Evolutionary conservation across 2,113 vertebrate species (phyloP), one percentile per base, ranked within the genome.

Genomic region (Pelodiscus sinensis): DNA sequence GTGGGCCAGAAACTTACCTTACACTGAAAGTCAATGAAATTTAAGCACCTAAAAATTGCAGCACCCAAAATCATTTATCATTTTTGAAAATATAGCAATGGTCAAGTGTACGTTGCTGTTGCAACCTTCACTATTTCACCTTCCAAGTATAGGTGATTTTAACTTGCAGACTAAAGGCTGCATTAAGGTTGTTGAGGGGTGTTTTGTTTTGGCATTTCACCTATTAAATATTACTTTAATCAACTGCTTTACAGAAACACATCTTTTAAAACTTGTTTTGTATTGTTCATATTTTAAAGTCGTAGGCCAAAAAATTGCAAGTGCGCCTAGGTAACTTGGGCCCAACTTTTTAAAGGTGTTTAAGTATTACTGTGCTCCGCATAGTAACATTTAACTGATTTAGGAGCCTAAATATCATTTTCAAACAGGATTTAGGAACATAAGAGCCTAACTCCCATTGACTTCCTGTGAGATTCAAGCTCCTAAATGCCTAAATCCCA

Each of bases 151-250:
- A 31, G 35, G 15, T 65, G 89, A 31, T 73, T 95, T 88, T 79
- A 85, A 65, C 57, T 29, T 24, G 58, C 80, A 82, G 89, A 16
- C 14, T 81, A 71, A 94, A 93, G 6, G 85, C 92, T 65, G 85
- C 94, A 91, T 85, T 68, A 92, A 0, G 44, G 60, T 60, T 8
- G 24, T 11, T 25, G 58, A 2, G 58, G 24, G 24, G 24, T 60
- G 57, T 58, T 58, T 58, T 58, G 85, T 84, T 95, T 56, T 87
- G 96, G 93, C 86, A 82, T 2, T n/a, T 88, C 92, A 65, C 57
- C 24, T 18, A 91, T 92, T 84, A 94, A 93, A 95, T 91, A 86
- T 56, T 71, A 51, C 18, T 87, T 92, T 94, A 82, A 92, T 94
- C 84, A 93, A 81, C 71, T 87, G 65, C 82, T 88, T 90, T 92